These are phyloP conservation scores for Drosophila borealis DNA, from an alignment of 2,888 invertebrate genomes.

Conservation along the genomic window DNA sequence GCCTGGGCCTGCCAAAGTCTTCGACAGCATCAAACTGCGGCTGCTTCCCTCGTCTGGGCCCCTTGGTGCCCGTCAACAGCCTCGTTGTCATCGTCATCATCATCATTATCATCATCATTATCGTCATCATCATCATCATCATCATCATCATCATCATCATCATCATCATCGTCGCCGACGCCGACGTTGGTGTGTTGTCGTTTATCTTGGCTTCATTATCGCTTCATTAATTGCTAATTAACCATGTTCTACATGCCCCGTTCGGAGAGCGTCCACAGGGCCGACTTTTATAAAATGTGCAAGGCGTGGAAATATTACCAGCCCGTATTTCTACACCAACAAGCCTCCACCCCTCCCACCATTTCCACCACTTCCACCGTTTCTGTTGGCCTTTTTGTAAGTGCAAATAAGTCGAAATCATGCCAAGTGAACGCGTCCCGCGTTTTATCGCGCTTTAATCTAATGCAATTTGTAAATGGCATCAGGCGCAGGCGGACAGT, in stretches of 20 bases:
- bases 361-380: neutral
- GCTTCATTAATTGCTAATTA: conserved; percentile 84
- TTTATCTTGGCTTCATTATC: conserved; percentile 83
- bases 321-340: conserved; percentile 11
- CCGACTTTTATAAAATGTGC: conserved; percentile 67
- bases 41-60: neutral
- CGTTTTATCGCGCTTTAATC: conserved; percentile 75
- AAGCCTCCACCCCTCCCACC: neutral
- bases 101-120: conserved; percentile 23
- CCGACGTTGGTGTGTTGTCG: conserved; percentile 50
- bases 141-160: conserved; percentile 14
- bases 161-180: conserved; percentile 25
- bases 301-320: conserved; percentile 73
- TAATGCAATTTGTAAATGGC: conserved; percentile 80
- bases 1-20: conserved; percentile 51
- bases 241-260: conserved; percentile 81
- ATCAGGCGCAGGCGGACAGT: conserved; percentile 30
- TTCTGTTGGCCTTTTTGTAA: conserved; percentile 71
- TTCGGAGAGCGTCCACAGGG: conserved; percentile 23
- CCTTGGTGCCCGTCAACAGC: conserved; percentile 35
- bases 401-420: conserved; percentile 78
- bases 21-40: conserved; percentile 40
- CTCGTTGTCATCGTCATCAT: conserved; percentile 49
- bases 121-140: conserved; percentile 17
- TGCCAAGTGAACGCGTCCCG: conserved; percentile 73